Percentiles rank a stretch among this genome's conserved stretches.
These are phyloP conservation scores for human (Homo sapiens) DNA, from an alignment of 2,113 vertebrate species.

Conservation along the genomic window DNA sequence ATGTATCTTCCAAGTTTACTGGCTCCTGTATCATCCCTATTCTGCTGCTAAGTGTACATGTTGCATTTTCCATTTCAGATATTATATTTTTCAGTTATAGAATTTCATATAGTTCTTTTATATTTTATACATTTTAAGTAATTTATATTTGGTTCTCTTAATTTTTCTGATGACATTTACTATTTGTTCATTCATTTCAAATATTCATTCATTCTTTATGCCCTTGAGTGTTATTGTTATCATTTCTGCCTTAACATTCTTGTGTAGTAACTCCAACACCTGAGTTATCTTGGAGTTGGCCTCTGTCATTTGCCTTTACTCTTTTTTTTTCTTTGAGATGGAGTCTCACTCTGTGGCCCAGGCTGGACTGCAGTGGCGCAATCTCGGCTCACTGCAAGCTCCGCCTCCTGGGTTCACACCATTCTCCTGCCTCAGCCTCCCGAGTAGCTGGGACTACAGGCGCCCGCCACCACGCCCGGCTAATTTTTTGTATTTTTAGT, in stretches of 20 bases:
- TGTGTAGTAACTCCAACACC: too few species aligned
- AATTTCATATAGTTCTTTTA: background rate
- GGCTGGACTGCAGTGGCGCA: too few species aligned
- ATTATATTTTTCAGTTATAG: background rate
- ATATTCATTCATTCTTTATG: background rate
- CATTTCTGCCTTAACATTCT: background rate
- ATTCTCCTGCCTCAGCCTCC: too few species aligned
- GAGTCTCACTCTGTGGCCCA: too few species aligned
- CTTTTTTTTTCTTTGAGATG: background rate
- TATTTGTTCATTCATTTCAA: background rate
- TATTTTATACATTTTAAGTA: background rate
- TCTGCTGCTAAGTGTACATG: background rate
- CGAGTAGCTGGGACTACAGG: too few species aligned
- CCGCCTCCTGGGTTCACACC: too few species aligned
- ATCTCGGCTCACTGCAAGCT: too few species aligned
- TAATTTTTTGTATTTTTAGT: too few species aligned
- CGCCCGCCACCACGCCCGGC: too few species aligned
- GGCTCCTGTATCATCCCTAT: background rate
- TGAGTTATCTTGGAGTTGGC: background rate
- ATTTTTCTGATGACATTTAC: background rate
- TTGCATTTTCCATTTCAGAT: background rate
- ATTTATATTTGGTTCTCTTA: background rate
- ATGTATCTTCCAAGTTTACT: background rate
- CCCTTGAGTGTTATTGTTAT: background rate
- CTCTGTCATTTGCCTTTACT: background rate